These are phyloP conservation scores for Liodrosophila aerea DNA, from an alignment of 2,888 invertebrate species.

Conservation along the genomic window DNA sequence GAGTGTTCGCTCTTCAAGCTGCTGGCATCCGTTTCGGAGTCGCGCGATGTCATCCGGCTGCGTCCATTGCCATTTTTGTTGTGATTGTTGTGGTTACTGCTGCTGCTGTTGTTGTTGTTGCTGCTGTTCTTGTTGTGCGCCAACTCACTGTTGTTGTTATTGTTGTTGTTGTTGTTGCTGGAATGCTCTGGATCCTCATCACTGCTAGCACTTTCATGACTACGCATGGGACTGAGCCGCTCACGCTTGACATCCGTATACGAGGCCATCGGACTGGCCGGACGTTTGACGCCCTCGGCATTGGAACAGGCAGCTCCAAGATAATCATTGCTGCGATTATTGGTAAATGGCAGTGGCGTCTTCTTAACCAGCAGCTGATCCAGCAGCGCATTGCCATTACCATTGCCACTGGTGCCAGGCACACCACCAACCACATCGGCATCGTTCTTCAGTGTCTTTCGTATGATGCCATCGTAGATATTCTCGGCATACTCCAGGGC, in stretches of 20 bases:
- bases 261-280: constrained; percentile 80
- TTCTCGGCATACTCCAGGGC: constrained; percentile 86
- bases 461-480: constrained; percentile 90
- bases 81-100: constrained; percentile 42
- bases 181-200: constrained; percentile 63
- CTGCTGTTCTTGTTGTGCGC: constrained; percentile 57
- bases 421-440: constrained; percentile 26
- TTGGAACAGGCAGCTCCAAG: constrained; percentile 44
- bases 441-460: constrained; percentile 87
- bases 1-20: constrained; percentile 72
- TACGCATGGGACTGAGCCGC: constrained; percentile 76
- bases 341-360: constrained; percentile 80
- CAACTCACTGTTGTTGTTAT: constrained; percentile 52
- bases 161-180: constrained; percentile 55
- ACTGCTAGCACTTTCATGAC: constrained; percentile 58
- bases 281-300: constrained; percentile 68
- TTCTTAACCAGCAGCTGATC: constrained; percentile 86
- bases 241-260: constrained; percentile 85
- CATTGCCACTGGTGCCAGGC: constrained; percentile 7
- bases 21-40: constrained; percentile 78
- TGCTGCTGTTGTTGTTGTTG: constrained; percentile 44
- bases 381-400: constrained; percentile 84
- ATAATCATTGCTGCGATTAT: constrained; percentile 76
- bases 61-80: constrained; percentile 57
- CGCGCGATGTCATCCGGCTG: constrained; percentile 76